These are phyloP conservation scores for Gortyna flavago DNA, from an alignment of 2,888 invertebrate genomes.

Conservation along the genomic window DNA sequence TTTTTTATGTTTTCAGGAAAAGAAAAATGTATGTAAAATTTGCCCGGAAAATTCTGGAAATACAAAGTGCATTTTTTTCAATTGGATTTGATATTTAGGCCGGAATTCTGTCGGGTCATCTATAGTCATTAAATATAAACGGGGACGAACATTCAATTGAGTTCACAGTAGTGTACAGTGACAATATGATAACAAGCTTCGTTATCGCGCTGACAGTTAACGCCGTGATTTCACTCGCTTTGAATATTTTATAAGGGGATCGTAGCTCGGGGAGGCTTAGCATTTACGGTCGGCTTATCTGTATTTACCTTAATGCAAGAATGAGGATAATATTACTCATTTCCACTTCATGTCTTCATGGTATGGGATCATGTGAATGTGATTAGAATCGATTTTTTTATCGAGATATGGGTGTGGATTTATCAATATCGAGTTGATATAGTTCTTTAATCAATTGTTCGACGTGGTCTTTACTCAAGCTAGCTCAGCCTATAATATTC, in stretches of 20 bases:
- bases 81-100: not conserved
- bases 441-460: not conserved
- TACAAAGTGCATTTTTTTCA: not conserved
- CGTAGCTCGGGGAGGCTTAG: not conserved
- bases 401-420: not conserved
- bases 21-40: not conserved
- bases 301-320: conserved; percentile 4
- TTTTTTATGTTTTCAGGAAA: not conserved
- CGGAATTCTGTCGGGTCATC: not conserved
- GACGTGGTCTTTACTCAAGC: too few species aligned
- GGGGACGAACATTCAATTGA: not conserved
- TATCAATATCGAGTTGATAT: not conserved
- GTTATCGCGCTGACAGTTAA: not conserved
- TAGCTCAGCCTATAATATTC: too few species aligned
- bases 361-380: too few species aligned
- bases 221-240: conserved; percentile 14
- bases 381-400: not conserved
- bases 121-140: not conserved
- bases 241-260: conserved; percentile 37
- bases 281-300: conserved; percentile 6
- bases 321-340: conserved; percentile 10
- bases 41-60: not conserved
- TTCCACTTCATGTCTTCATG: not conserved
- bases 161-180: not conserved
- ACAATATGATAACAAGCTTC: not conserved